Conservation (phyloP, 2,888 invertebrate species). For the Tridacna gigas region DNA sequence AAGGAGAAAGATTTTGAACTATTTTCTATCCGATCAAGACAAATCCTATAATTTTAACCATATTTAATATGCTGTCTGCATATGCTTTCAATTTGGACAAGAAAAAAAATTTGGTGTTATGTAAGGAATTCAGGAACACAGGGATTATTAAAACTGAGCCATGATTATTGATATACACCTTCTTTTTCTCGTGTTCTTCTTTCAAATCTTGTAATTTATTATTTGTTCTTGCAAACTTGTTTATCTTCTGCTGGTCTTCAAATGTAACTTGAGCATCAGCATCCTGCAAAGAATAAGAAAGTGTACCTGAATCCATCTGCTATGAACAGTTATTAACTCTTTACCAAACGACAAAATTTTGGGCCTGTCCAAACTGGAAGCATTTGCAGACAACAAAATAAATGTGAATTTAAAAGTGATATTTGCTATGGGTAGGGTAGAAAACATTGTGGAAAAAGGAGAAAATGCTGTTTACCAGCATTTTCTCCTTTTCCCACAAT, state of each 20-base stretch:
- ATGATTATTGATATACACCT: slow-evolving; percentile 84
- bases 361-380: too few relatives aligned
- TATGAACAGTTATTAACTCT: neutral
- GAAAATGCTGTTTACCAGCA: slow-evolving; percentile 10
- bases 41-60: too few relatives aligned
- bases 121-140: too few relatives aligned
- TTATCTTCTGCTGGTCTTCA: slow-evolving; percentile 99
- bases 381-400: too few relatives aligned
- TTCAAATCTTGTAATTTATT: slow-evolving; percentile 96
- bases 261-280: slow-evolving; percentile 96
- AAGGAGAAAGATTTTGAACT: too few relatives aligned
- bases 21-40: too few relatives aligned
- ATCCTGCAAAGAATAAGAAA: slow-evolving; percentile 83
- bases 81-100: too few relatives aligned
- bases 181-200: slow-evolving; percentile 93
- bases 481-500: slow-evolving; percentile 5
- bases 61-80: too few relatives aligned
- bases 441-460: slow-evolving; percentile 12
- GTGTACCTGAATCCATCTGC: neutral
- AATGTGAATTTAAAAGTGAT: too few relatives aligned
- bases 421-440: too few relatives aligned
- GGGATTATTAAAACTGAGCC: too few relatives aligned
- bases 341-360: neutral
- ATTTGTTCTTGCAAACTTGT: slow-evolving; percentile 97
- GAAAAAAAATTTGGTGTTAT: too few relatives aligned